These are phyloP conservation scores for Arctia plantaginis DNA, from an alignment of 2,888 invertebrate species.

Conservation along the genomic window DNA sequence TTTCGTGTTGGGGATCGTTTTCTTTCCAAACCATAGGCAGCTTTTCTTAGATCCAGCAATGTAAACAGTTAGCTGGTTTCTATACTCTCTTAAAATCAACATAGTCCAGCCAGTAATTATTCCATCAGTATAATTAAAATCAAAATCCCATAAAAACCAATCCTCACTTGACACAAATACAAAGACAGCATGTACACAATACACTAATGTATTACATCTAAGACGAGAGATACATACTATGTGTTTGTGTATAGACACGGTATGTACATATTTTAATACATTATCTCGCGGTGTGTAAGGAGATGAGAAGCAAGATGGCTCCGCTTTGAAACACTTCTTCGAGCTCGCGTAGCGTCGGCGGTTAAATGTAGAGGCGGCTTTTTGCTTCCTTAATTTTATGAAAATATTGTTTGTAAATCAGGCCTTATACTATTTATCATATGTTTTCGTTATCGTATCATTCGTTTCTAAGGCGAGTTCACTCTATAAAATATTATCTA, in stretches of 20 bases:
- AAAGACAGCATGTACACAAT: background rate
- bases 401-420: background rate
- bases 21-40: background rate
- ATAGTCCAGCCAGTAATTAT: too few relatives aligned
- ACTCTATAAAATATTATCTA: too few relatives aligned
- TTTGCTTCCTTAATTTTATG: background rate
- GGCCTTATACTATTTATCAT: too few relatives aligned
- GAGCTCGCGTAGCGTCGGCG: constrained; percentile 63
- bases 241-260: constrained; percentile 22
- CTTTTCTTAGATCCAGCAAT: background rate
- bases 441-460: too few relatives aligned
- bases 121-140: too few relatives aligned
- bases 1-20: background rate
- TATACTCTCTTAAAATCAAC: background rate
- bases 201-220: background rate
- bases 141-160: too few relatives aligned
- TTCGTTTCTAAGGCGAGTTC: too few relatives aligned
- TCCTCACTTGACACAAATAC: constrained; percentile 2
- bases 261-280: constrained; percentile 75
- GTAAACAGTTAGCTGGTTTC: background rate
- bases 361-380: constrained; percentile 56
- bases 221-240: background rate
- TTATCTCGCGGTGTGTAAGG: constrained; percentile 76
- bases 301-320: constrained; percentile 85
- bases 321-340: constrained; percentile 77